Percentiles rank a stretch among this genome's conserved stretches.
phyloP scores from a whole-genome alignment of 1,140 invertebrate genomes.

The Cecropterus lyciades region DNA sequence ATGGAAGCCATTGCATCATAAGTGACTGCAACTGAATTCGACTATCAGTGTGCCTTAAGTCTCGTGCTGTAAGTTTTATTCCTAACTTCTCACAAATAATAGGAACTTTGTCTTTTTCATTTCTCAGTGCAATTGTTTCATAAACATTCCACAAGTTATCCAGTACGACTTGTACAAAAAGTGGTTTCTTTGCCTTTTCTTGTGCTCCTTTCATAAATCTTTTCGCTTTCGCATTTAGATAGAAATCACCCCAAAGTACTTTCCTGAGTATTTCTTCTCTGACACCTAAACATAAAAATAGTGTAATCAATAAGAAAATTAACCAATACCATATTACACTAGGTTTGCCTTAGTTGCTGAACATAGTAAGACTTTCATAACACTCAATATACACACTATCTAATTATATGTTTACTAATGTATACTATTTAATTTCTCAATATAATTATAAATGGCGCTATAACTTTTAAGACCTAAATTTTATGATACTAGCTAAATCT shows the following conservation, averaged over 20 bases:
- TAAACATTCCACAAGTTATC: constrained; percentile 98
- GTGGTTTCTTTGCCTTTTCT: constrained; percentile 96
- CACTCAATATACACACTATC: no score
- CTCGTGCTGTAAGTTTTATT: constrained; percentile 91
- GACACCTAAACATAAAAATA: constrained; percentile 68
- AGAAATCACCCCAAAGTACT: constrained; percentile 98
- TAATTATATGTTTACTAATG: no score
- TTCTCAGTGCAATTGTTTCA: constrained; percentile 90
- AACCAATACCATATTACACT: no score
- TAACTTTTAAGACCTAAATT: no score
- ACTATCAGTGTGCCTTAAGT: constrained; percentile 91
- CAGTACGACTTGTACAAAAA: constrained; percentile 98
- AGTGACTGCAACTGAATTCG: constrained; percentile 92
- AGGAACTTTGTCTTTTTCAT: constrained; percentile 93
- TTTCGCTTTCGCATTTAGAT: constrained; percentile 94
- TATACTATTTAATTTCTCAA: not conserved
- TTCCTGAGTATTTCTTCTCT: constrained; percentile 88
- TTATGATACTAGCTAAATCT: no score
- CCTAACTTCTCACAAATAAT: constrained; percentile 93
- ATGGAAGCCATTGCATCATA: constrained; percentile 94
- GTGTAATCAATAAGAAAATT: not conserved
- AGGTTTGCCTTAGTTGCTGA: no score
- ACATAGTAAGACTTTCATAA: no score
- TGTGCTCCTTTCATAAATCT: constrained; percentile 95
- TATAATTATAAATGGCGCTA: no score